Evolutionary conservation across 2,797 vertebrate species (phyloP).

Genomic region (Austrolebias charrua): DNA sequence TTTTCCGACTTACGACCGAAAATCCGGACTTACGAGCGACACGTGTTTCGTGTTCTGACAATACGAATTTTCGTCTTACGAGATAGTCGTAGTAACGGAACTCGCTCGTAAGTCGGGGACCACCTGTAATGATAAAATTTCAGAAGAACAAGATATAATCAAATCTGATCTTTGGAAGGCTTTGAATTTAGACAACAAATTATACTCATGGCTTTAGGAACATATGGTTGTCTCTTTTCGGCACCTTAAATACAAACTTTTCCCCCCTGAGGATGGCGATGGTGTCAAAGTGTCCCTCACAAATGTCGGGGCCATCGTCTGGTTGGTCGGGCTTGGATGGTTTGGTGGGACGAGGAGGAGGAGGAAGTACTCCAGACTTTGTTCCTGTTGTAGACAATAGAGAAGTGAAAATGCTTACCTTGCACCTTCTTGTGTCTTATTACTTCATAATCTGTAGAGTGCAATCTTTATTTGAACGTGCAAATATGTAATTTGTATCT

Average conservation of each 20-base stretch:
- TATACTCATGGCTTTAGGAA: not conserved
- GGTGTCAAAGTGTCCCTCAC: slow-evolving; percentile 91
- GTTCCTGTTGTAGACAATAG: slow-evolving; percentile 59
- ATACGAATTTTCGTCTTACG: too few relatives aligned
- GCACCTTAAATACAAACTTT: slow-evolving; percentile 94
- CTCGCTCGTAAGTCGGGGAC: too few relatives aligned
- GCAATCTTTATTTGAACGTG: not conserved
- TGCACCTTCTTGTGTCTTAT: not conserved
- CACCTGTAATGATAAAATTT: too few relatives aligned
- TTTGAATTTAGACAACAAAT: not conserved
- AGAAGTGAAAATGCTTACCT: slow-evolving; percentile 7
- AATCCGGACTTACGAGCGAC: too few relatives aligned
- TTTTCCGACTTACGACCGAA: too few relatives aligned
- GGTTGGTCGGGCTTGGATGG: slow-evolving; percentile 67
- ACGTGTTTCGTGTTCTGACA: too few relatives aligned
- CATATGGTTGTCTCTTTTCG: not conserved
- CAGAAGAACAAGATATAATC: too few relatives aligned
- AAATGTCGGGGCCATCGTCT: slow-evolving; percentile 84
- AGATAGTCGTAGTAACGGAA: too few relatives aligned
- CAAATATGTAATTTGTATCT: too few relatives aligned
- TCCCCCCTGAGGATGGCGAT: slow-evolving; percentile 89
- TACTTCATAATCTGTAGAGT: not conserved
- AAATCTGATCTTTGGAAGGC: too few relatives aligned
- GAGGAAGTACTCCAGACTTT: slow-evolving; percentile 71
- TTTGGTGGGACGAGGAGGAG: slow-evolving; percentile 70